Evolutionary conservation across 2,888 invertebrate species (phyloP), one percentile per base, ranked within the genome.

Genomic region (Chrysolina americana): DNA sequence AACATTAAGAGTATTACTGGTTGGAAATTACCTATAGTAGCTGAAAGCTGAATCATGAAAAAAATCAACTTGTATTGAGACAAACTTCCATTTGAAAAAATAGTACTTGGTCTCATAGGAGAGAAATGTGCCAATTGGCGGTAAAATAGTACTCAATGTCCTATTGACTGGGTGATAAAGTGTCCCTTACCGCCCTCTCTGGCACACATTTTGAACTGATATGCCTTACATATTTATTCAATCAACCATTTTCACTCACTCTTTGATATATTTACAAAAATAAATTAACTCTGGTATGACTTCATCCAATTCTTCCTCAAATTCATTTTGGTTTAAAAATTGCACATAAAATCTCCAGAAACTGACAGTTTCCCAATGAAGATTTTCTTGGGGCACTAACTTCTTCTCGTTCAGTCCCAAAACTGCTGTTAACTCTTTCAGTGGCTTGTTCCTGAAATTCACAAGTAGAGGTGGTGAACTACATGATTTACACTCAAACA

Each of bases 221-320:
- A n/a, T n/a, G n/a, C n/a, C n/a, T n/a, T n/a, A n/a, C 2, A 47
- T 47, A 15, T 15, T 41, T 74, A 15, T 47, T 47, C 36, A 36
- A 6, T 36, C 3, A 36, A 36, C 3, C 36, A 36, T 36, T 8
- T 3, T 8, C 36, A 90, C 90, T 89, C 87, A 96, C 91, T 91
- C 90, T 81, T 92, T 89, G 13, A 96, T 91, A 85, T 95, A 96
- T 36, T 90, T 89, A 78, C 93, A 94, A 79, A 95, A 93, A 23
- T 91, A 90, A 0, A 94, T 91, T 69, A 95, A 86, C 82, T 95
- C 95, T 0, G 96, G 96, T 63, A 94, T 83, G 68, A 94, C 88
- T 4, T 87, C 87, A 64, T 93, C 92, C 63, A 93, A 84, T 0
- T 91, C 90, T 23, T 92, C 92, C 63, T 89, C 88, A 69, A 82